Evolutionary conservation across 1,140 invertebrate genomes (phyloP), one percentile per base, ranked within the genome.

Genomic region (Amphibalanus amphitrite): DNA sequence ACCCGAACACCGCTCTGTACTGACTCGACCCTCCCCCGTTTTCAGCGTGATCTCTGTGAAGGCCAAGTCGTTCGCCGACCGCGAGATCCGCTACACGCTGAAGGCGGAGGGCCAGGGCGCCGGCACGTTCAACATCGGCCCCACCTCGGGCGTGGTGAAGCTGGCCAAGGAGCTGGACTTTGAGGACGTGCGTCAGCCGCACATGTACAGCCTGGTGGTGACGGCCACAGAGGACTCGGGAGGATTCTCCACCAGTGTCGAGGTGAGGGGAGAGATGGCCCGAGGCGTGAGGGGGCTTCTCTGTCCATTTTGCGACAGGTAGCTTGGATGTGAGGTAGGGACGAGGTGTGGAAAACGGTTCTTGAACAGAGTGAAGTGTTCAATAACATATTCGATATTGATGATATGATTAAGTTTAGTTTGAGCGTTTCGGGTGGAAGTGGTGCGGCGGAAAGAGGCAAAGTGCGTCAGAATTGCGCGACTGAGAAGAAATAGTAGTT

Each of bases 191-290:
- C 82, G 93, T 47, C 93, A 95, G 79, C 92, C 92, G 0, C 92
- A 95, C 77, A 91, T 93, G 74, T 96, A 95, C 79, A 90, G 91
- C 17, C 80, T 97, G 33, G 86, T 93, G 70, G 92, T 96, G 26
- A 95, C 92, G 1, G 93, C 93, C 23, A 95, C 93, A 8, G 93
- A 96, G 81, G 93, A 96, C 81, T 95, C 92, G 0, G 93, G 93
- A 67, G 93, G 93, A 71, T 95, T 96, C 80, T 95, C 92, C 23
- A 96, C 93, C 28, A 91, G 91, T 26, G 93, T 96, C 73, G 93
- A 95, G 85, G 91, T 94, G 83, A 80, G 78, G n/a, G n/a, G n/a
- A n/a, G n/a, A n/a, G n/a, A n/a, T n/a, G n/a, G n/a, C n/a, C n/a
- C n/a, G 65, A 67, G 65, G 0, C 26, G 65, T 26, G 26, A 26